Evolutionary conservation across 2,797 vertebrate genomes (phyloP).

Genomic region (Nasua narica): DNA sequence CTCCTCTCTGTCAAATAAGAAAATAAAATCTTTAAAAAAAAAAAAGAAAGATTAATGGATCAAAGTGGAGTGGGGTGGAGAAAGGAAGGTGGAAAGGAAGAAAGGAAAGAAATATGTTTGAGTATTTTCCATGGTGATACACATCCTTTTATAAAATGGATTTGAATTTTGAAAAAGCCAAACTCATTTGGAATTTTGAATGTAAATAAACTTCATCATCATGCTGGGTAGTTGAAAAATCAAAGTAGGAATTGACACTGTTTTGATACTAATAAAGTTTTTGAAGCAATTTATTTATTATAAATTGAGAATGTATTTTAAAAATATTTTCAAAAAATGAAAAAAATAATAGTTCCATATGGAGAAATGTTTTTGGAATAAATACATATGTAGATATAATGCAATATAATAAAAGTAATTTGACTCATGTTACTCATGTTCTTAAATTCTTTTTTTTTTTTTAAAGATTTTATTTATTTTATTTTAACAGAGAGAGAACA

Average conservation of each 20-base stretch:
- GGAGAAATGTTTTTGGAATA: not conserved
- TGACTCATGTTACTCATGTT: not conserved
- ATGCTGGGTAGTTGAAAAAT: not conserved
- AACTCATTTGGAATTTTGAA: not conserved
- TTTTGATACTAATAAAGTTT: not conserved
- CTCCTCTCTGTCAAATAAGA: too few relatives aligned
- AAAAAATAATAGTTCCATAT: not conserved
- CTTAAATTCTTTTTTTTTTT: too few relatives aligned
- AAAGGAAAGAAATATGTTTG: not conserved
- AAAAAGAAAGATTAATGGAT: too few relatives aligned
- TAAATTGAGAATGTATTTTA: not conserved
- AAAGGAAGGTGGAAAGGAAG: not conserved
- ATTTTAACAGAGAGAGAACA: too few relatives aligned
- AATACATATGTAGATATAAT: not conserved
- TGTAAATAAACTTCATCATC: not conserved
- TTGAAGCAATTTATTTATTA: not conserved
- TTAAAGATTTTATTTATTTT: too few relatives aligned
- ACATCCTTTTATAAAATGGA: not conserved
- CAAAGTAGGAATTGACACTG: not conserved
- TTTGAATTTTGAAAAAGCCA: not conserved
- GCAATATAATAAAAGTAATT: not conserved
- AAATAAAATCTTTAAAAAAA: too few relatives aligned
- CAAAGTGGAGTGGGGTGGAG: too few relatives aligned
- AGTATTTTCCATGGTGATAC: not conserved
- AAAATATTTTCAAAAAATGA: not conserved